Percentiles rank a stretch among this genome's conserved stretches.
Conservation (phyloP, 2,113 vertebrate species). For the Sigmodon hispidus region DNA sequence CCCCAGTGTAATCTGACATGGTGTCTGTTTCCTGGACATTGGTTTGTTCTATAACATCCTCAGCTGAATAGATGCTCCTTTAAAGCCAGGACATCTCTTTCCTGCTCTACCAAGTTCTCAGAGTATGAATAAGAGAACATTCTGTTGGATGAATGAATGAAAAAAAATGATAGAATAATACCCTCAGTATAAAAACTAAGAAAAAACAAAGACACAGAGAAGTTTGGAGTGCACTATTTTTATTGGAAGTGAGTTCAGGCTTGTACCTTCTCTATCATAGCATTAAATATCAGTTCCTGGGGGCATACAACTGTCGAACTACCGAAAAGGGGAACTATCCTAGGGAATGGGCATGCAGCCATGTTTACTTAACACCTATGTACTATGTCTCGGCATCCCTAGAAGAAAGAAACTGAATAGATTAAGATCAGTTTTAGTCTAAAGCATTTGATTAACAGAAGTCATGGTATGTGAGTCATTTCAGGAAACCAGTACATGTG, state of each 20-base stretch:
- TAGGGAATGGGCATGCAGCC: background rate
- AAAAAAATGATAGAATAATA: background rate
- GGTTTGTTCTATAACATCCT: background rate
- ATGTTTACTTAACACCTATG: background rate
- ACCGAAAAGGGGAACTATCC: background rate
- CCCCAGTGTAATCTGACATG: background rate
- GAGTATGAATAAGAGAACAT: background rate
- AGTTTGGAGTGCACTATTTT: background rate
- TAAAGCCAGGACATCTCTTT: background rate
- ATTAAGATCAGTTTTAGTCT: conserved; percentile 53
- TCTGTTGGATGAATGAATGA: background rate
- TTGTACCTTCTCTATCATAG: background rate
- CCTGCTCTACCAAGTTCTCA: background rate
- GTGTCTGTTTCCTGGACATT: background rate
- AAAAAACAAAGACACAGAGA: background rate
- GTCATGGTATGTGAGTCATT: background rate
- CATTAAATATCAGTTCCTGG: background rate
- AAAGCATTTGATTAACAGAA: conserved; percentile 13
- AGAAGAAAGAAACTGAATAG: conserved; percentile 2
- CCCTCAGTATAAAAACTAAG: background rate
- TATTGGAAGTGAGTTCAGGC: background rate
- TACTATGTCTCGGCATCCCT: background rate
- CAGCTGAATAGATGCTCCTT: background rate
- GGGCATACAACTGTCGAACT: background rate
- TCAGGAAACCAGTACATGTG: background rate